phyloP scores from a whole-genome alignment of 2,888 invertebrate genomes.

The Arrhopalites spinosus region DNA sequence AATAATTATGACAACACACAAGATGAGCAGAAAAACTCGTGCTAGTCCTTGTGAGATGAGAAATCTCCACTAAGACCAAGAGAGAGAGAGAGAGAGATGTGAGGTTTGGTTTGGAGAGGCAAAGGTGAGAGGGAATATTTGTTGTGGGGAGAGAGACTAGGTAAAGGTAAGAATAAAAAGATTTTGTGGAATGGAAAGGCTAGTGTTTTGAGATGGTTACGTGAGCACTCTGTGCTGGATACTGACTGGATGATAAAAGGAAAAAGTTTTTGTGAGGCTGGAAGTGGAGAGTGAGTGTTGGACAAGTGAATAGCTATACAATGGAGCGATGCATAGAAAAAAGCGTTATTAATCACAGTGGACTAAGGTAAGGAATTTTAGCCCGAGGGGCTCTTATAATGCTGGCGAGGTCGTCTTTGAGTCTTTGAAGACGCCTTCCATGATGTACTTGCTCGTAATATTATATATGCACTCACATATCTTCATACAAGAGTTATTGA shows the following conservation, averaged over 20 bases:
- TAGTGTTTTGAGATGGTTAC: slow-evolving; percentile 45
- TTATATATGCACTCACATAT: slow-evolving; percentile 4
- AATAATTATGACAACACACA: neutral
- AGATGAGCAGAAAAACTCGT: no score
- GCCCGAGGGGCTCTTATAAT: slow-evolving; percentile 29
- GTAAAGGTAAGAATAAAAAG: slow-evolving; percentile 22
- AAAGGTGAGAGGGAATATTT: slow-evolving; percentile 17
- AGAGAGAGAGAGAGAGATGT: neutral
- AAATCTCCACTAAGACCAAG: neutral
- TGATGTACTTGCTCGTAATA: slow-evolving; percentile 20
- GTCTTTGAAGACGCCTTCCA: slow-evolving; percentile 25
- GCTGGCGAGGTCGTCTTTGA: slow-evolving; percentile 36
- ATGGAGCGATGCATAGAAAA: slow-evolving; percentile 14
- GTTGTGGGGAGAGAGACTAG: slow-evolving; percentile 15
- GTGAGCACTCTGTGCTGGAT: slow-evolving; percentile 53
- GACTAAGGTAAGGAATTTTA: slow-evolving; percentile 43
- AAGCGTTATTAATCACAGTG: slow-evolving; percentile 50
- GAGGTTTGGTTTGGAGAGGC: slow-evolving; percentile 19
- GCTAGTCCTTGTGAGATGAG: no score
- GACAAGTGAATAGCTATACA: neutral
- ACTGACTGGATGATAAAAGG: slow-evolving; percentile 47
- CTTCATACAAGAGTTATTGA: slow-evolving; percentile 26
- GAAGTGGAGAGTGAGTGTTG: slow-evolving; percentile 9
- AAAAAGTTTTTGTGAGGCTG: slow-evolving; percentile 22
- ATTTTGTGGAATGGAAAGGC: slow-evolving; percentile 22